Conservation (phyloP, 2,797 vertebrate genomes). For the Rhynchonycteris naso region DNA sequence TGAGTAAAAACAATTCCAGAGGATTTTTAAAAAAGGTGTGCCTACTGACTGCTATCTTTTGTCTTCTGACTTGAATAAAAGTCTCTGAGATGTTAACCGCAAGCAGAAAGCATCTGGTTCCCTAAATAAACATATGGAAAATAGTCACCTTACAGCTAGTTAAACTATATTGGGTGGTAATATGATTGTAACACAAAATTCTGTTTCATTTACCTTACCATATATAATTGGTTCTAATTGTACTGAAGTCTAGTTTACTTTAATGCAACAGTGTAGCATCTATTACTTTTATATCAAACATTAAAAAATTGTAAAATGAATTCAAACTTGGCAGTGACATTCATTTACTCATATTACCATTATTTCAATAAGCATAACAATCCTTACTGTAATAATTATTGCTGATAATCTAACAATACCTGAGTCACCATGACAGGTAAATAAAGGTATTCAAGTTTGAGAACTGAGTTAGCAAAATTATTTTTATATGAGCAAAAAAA, state of each 20-base stretch:
- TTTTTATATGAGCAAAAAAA: background rate
- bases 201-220: background rate
- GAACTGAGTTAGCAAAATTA: background rate
- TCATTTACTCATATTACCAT: constrained; percentile 16
- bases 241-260: background rate
- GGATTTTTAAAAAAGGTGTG: background rate
- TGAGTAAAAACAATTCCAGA: background rate
- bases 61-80: background rate
- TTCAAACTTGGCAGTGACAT: background rate
- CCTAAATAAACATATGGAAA: background rate
- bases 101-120: background rate
- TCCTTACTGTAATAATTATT: background rate
- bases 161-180: background rate
- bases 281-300: background rate
- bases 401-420: background rate
- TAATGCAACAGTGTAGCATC: background rate
- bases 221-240: background rate
- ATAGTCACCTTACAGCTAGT: background rate
- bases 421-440: background rate
- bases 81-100: background rate
- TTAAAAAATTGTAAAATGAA: constrained; percentile 2
- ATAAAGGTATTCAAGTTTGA: background rate
- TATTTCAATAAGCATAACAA: background rate
- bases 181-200: background rate
- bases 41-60: background rate